These are phyloP conservation scores for Cladopsammia gracilis DNA, from an alignment of 64 coral and sea anemone genomes.

Conservation along the genomic window DNA sequence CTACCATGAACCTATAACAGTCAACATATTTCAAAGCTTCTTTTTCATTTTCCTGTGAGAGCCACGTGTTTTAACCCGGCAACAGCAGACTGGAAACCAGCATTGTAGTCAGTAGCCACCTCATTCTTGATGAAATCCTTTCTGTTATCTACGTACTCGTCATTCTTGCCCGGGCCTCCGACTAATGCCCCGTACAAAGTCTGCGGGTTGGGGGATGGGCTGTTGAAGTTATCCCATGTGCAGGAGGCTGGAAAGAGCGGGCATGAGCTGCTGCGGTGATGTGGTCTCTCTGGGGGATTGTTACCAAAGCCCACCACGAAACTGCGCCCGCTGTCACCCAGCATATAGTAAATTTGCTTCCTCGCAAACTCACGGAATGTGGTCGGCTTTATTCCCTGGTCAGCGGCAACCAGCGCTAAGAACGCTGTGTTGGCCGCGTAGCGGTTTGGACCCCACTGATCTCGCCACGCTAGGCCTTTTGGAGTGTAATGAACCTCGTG, in stretches of 20 bases:
- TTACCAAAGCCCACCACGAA: conserved; percentile 72
- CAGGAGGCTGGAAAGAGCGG: conserved; percentile 39
- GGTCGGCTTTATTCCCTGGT: conserved; percentile 18
- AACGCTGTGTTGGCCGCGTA: conserved; percentile 78
- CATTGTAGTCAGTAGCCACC: conserved; percentile 73
- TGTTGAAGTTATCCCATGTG: conserved; percentile 32
- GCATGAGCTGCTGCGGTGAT: conserved; percentile 71
- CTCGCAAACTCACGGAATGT: conserved; percentile 56
- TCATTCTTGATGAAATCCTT: conserved; percentile 71
- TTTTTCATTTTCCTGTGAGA: not conserved
- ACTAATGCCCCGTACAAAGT: conserved; percentile 64
- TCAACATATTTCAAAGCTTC: not conserved
- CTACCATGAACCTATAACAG: not conserved
- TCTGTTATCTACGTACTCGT: conserved; percentile 50
- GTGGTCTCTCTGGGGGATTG: conserved; percentile 72
- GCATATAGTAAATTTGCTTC: conserved; percentile 71
- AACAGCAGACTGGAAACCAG: conserved; percentile 72
- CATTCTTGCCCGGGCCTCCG: conserved; percentile 60
- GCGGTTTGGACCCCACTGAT: conserved; percentile 74
- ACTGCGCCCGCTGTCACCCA: conserved; percentile 72
- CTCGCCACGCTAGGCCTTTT: conserved; percentile 61
- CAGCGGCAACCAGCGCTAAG: conserved; percentile 53
- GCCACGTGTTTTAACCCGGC: conserved; percentile 46
- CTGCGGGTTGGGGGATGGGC: conserved; percentile 65
- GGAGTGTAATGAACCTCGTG: conserved; percentile 38